Percentiles rank a stretch among this genome's conserved stretches.
These are phyloP conservation scores for Rhagoletis pomonella DNA, from an alignment of 1,140 invertebrate species.

Conservation along the genomic window DNA sequence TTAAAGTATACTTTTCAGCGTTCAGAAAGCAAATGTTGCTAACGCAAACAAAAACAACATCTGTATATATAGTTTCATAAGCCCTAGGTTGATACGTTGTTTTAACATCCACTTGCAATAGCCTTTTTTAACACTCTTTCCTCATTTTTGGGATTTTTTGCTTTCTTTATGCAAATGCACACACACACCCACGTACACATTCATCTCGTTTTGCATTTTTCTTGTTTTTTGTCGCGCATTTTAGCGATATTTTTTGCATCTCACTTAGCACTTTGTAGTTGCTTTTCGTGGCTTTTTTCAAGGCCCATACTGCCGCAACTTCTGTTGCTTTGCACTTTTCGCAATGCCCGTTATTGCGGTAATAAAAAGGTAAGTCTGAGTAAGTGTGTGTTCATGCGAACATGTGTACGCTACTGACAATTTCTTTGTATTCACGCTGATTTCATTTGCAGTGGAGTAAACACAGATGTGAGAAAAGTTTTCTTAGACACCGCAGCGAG, in stretches of 20 bases:
- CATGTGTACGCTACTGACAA: background rate
- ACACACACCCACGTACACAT: background rate
- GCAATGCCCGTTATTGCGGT: background rate
- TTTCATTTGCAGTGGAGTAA: slow-evolving; percentile 26
- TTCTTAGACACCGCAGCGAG: background rate
- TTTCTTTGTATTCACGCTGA: slow-evolving; percentile 18
- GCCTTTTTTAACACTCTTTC: too few species aligned
- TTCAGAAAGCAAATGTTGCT: background rate
- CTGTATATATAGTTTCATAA: background rate
- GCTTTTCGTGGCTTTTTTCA: background rate
- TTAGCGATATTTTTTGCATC: background rate
- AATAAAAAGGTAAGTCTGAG: background rate
- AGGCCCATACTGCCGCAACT: background rate
- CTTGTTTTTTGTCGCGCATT: background rate
- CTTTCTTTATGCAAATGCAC: background rate
- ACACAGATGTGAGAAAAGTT: background rate
- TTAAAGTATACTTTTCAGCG: slow-evolving; percentile 38
- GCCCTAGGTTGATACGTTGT: background rate
- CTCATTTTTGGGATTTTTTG: background rate
- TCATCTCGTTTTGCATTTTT: background rate
- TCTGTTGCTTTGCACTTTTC: background rate
- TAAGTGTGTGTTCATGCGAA: background rate
- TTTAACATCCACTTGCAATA: background rate
- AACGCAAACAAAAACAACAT: background rate
- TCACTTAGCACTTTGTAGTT: background rate